Percentiles rank a stretch among this genome's conserved stretches.
Evolutionary conservation across 2,888 invertebrate species (phyloP).

Genomic region (Nomada fucata): DNA sequence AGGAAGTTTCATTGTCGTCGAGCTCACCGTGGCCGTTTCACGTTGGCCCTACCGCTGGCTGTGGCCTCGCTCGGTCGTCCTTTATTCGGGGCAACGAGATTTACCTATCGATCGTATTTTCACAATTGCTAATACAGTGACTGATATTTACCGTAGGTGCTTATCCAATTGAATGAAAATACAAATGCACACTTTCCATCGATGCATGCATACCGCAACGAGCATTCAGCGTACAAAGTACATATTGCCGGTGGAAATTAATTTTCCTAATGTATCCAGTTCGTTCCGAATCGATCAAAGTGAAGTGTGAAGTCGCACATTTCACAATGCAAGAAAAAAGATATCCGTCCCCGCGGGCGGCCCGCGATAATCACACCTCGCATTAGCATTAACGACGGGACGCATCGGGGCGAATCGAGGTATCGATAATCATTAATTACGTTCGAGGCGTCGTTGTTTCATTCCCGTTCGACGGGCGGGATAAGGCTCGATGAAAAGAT

Average conservation of each 20-base stretch:
- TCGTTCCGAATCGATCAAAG: no score
- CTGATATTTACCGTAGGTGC: no score
- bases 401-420: background rate
- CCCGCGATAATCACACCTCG: background rate
- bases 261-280: no score
- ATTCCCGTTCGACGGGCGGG: background rate
- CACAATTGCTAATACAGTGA: no score
- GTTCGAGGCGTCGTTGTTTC: background rate
- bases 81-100: constrained; percentile 25
- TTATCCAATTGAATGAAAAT: no score
- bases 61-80: background rate
- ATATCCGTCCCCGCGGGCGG: background rate
- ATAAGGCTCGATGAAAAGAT: constrained; percentile 4
- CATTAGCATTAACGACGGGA: constrained; percentile 9
- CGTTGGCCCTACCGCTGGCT: background rate
- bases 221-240: no score
- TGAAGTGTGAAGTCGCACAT: no score
- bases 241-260: no score
- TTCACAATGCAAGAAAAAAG: no score
- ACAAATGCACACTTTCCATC: no score
- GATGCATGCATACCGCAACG: no score
- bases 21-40: constrained; percentile 5
- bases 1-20: constrained; percentile 28
- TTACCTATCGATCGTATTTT: constrained; percentile 16
- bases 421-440: constrained; percentile 29